Evolutionary conservation across 2,888 invertebrate genomes (phyloP), one percentile per base, ranked within the genome.

Genomic region (Drosophila quinaria): DNA sequence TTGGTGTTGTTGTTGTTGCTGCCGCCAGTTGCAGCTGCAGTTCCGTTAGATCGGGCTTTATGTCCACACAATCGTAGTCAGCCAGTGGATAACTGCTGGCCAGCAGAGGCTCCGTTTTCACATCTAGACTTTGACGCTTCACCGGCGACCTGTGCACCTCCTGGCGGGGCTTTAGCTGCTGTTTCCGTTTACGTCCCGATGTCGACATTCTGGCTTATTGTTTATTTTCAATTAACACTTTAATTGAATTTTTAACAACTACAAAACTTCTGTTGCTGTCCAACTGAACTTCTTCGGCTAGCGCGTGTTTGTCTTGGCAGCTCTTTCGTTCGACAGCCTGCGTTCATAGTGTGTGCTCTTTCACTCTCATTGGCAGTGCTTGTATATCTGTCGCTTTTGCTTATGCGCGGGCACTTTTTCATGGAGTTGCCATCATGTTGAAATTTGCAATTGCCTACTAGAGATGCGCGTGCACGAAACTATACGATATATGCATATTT

Each of bases 301-400:
- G 65, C 82, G 82, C 86, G 86, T 81, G 83, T 78, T 80, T 80
- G 67, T 76, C 70, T 78, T 70, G 70, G 61, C 72, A 80, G 70
- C 83, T 85, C 82, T 78, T 87, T 85, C 83, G 41, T 76, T 68
- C 63, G 47, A 33, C 60, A 49, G 11, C 50, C 19, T 10, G 13
- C 22, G 59, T 52, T 64, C 19, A 41, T 85, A 70, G 68, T 67
- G 78, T 82, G 82, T 70, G 70, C 87, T 81, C 78, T 86, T 85
- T 86, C 79, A 52, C 80, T 50, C 83, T 13, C 15, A 39, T 22
- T 35, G 52, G 6, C 39, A 9, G 35, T n/a, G 47, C 33, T 37
- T 19, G 15, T 58, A 58, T 49, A 59, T 77, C 68, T 74, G 66
- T 69, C 62, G 55, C 59, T 77, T 63, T 74, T 49, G 61, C 62